Percentiles rank a stretch among this genome's conserved stretches.
Evolutionary conservation across 2,888 invertebrate species (phyloP).

Genomic region (Scaptomyza parva): DNA sequence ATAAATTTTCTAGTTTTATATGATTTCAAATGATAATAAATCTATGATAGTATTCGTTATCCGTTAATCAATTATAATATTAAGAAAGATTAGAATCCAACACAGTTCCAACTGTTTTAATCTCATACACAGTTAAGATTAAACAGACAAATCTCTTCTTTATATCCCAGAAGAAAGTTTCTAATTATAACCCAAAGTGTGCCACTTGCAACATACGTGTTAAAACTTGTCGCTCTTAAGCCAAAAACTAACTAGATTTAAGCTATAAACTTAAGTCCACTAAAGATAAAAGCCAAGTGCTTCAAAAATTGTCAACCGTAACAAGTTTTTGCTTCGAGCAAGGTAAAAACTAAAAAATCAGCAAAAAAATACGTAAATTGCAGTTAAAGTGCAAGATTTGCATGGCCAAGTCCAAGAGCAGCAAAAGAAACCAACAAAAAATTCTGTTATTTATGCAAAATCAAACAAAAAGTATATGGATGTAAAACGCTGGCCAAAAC

Average conservation of each 20-base stretch:
- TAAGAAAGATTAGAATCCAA: no score
- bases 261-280: constrained; percentile 6
- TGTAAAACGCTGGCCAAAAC: constrained; percentile 44
- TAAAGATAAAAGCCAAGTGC: constrained; percentile 29
- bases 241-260: neutral
- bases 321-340: constrained; percentile 47
- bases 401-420: constrained; percentile 82
- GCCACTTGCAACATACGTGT: neutral
- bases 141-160: neutral
- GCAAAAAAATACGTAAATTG: constrained; percentile 20
- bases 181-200: neutral
- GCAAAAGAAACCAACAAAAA: constrained; percentile 56
- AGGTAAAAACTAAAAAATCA: constrained; percentile 16
- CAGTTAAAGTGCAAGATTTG: constrained; percentile 56
- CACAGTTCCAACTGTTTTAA: no score
- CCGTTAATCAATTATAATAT: no score
- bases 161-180: neutral
- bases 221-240: constrained; percentile 17
- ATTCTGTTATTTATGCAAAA: constrained; percentile 69
- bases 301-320: constrained; percentile 52
- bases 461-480: constrained; percentile 51
- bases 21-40: no score
- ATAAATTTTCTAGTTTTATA: no score
- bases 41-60: no score
- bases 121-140: neutral